Conservation (phyloP, 2,888 invertebrate genomes). For the Diarsia rubi region DNA sequence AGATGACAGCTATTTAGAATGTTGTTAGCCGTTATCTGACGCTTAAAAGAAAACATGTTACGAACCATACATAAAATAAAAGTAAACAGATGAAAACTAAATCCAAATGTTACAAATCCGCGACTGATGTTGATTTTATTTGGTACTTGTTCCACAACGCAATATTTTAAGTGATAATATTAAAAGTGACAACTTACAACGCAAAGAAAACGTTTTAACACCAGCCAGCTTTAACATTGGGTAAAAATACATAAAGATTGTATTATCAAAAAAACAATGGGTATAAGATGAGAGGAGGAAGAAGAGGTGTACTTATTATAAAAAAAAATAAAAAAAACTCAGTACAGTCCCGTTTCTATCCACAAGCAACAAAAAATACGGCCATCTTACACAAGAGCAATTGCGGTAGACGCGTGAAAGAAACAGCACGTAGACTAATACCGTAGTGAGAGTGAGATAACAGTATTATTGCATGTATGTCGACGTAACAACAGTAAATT, state of each 20-base stretch:
- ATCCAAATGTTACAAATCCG: neutral
- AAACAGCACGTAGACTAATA: conserved; percentile 30
- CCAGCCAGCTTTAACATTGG: neutral
- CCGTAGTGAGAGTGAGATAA: conserved; percentile 20
- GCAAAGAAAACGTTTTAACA: neutral
- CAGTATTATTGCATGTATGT: neutral
- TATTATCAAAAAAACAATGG: neutral
- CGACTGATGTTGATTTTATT: neutral
- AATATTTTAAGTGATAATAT: neutral
- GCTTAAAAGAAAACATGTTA: neutral
- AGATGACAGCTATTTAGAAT: neutral
- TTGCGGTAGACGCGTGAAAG: conserved; percentile 12
- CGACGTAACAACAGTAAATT: conserved; percentile 23
- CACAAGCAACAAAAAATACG: conserved; percentile 20
- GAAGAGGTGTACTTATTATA: too few species aligned
- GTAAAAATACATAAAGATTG: neutral
- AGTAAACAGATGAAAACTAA: neutral
- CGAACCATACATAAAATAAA: neutral
- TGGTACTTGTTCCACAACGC: neutral
- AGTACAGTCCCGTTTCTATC: conserved; percentile 9
- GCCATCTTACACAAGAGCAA: conserved; percentile 59
- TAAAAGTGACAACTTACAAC: neutral
- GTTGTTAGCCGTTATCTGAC: neutral
- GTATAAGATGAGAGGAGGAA: too few species aligned
- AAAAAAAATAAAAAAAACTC: neutral